Conservation (phyloP, 1,140 invertebrate genomes). For the Stegodyphus mimosarum region DNA sequence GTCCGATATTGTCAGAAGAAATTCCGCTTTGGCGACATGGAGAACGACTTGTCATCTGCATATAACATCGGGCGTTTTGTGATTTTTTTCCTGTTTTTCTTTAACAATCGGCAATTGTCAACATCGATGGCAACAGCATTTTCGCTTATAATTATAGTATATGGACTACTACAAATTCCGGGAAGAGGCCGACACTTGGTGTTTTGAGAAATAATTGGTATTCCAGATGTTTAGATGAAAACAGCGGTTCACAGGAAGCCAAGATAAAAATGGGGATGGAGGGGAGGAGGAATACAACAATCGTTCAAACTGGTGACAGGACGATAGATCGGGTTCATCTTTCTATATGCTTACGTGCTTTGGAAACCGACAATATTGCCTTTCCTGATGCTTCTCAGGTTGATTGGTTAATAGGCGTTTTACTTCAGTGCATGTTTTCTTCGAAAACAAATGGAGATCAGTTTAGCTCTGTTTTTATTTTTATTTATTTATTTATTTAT, state of each 20-base stretch:
- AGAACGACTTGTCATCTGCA: too few relatives aligned
- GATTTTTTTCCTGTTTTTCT: too few relatives aligned
- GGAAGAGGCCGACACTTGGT: background rate
- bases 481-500: too few relatives aligned
- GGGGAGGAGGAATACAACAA: conserved; percentile 22
- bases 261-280: background rate
- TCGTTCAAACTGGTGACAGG: conserved; percentile 33
- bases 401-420: conserved; percentile 20
- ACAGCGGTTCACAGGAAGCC: conserved; percentile 19
- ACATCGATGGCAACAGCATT: too few relatives aligned
- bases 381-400: background rate
- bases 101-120: too few relatives aligned
- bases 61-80: too few relatives aligned
- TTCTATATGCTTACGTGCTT: background rate
- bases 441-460: too few relatives aligned
- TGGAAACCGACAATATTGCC: conserved; percentile 1
- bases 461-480: too few relatives aligned
- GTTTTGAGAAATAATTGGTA: conserved; percentile 19
- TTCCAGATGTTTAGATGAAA: conserved; percentile 37
- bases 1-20: too few relatives aligned
- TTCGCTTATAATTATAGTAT: too few relatives aligned
- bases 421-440: background rate
- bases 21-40: too few relatives aligned
- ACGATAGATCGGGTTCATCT: conserved; percentile 5
- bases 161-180: too few relatives aligned